phyloP scores from a whole-genome alignment of 2,113 vertebrate genomes.

The Actenoides hombroni region DNA sequence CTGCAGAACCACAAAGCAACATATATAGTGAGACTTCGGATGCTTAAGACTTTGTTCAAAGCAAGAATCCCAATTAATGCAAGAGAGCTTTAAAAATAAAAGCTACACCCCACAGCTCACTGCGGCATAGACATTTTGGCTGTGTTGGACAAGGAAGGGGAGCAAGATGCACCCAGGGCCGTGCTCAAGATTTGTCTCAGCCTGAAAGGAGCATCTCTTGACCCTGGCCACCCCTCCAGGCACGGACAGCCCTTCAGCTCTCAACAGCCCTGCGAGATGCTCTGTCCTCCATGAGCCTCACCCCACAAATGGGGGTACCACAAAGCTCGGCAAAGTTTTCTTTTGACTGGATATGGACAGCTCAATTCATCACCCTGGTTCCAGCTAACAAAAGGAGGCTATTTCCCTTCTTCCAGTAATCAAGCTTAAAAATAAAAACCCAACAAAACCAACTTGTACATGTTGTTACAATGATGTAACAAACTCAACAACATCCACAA shows the following conservation, averaged over 20 bases:
- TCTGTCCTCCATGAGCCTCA: not conserved
- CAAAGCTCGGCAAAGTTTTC: not conserved
- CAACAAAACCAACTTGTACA: not conserved
- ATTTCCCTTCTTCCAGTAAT: not conserved
- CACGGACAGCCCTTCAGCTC: not conserved
- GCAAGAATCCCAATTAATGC: conserved; percentile 48
- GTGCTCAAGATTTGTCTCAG: not conserved
- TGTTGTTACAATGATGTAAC: not conserved
- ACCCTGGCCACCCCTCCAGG: not conserved
- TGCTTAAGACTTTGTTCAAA: conserved; percentile 17
- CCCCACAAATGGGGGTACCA: not conserved
- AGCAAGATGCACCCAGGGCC: not conserved
- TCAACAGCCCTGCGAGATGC: not conserved
- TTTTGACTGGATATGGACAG: not conserved
- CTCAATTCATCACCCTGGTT: not conserved
- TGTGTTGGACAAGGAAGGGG: not conserved
- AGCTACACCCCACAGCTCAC: not conserved
- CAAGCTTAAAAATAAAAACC: not conserved
- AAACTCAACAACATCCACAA: not conserved
- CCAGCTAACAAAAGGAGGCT: not conserved
- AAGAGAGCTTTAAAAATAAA: not conserved
- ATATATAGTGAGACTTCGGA: not conserved
- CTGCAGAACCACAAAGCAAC: conserved; percentile 39
- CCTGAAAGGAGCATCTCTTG: not conserved
- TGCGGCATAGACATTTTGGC: not conserved